phyloP scores from a whole-genome alignment of 2,888 invertebrate species.

The Pristionchus japonicus region DNA sequence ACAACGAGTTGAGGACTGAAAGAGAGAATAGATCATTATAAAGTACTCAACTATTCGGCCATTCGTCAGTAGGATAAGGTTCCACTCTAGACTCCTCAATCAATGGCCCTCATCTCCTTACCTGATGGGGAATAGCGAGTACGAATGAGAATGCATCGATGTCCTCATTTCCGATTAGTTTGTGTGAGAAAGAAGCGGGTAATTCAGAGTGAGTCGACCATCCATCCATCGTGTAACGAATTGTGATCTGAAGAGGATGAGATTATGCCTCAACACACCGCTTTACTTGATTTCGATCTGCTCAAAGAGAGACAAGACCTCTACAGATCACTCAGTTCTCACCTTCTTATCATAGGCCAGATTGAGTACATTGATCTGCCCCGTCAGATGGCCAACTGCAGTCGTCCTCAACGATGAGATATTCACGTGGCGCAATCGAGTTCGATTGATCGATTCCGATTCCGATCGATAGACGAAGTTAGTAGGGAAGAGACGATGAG shows the following conservation, averaged over 20 bases:
- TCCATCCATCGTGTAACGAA: slow-evolving; percentile 56
- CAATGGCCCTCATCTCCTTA: background rate
- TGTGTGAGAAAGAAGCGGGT: slow-evolving; percentile 54
- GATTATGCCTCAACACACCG: background rate
- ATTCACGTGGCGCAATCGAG: slow-evolving; percentile 49
- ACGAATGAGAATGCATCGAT: slow-evolving; percentile 60
- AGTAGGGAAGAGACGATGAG: slow-evolving; percentile 50
- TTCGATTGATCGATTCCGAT: slow-evolving; percentile 51
- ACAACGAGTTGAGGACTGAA: slow-evolving; percentile 44
- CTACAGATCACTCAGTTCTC: too few species aligned
- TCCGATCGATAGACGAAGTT: slow-evolving; percentile 58
- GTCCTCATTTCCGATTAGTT: slow-evolving; percentile 55
- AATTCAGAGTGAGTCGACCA: slow-evolving; percentile 53
- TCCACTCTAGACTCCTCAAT: too few species aligned
- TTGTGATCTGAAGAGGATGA: slow-evolving; percentile 47
- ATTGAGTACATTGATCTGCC: slow-evolving; percentile 59
- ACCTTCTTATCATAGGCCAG: slow-evolving; percentile 57
- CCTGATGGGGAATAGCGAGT: slow-evolving; percentile 50
- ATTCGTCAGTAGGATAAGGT: background rate
- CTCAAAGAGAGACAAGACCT: too few species aligned
- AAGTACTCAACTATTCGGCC: background rate
- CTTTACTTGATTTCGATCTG: too few species aligned
- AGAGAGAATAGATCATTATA: too few species aligned
- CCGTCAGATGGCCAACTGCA: slow-evolving; percentile 26
- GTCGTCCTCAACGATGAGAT: slow-evolving; percentile 51